Evolutionary conservation across 2,113 vertebrate species (phyloP).

Genomic region (Lagenorhynchus albirostris): DNA sequence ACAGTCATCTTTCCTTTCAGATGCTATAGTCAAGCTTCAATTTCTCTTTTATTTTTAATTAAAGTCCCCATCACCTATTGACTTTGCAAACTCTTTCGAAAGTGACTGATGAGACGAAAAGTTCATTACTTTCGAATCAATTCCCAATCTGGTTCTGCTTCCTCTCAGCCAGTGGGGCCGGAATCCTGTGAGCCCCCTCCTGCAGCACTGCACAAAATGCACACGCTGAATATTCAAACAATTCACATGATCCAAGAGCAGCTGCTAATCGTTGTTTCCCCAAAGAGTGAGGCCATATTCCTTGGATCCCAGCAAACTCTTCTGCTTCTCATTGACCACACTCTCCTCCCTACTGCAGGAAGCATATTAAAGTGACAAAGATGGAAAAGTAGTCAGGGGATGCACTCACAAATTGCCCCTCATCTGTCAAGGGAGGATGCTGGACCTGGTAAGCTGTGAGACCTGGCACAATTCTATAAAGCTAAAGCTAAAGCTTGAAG

Average conservation of each 20-base stretch:
- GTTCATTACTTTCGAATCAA: slow-evolving; percentile 66
- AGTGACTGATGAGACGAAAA: slow-evolving; percentile 51
- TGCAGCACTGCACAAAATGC: not conserved
- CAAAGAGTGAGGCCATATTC: not conserved
- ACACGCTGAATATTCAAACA: not conserved
- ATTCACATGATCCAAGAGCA: not conserved
- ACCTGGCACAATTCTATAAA: not conserved
- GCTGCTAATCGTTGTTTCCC: not conserved
- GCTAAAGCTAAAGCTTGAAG: not conserved
- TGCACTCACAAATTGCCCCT: not conserved
- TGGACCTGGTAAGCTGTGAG: not conserved
- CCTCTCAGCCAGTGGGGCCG: not conserved
- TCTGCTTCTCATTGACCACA: not conserved
- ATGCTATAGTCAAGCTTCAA: slow-evolving; percentile 37
- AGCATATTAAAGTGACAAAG: not conserved
- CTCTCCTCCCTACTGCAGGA: not conserved
- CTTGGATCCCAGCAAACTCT: not conserved
- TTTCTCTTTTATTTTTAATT: slow-evolving; percentile 72
- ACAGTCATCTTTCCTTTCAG: slow-evolving; percentile 46
- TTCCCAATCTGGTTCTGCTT: slow-evolving; percentile 16
- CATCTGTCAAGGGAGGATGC: not conserved
- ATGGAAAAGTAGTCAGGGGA: not conserved
- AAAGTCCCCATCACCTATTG: slow-evolving; percentile 52
- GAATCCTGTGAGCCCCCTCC: not conserved
- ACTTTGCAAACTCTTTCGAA: slow-evolving; percentile 48